Percentiles rank a stretch among this genome's conserved stretches.
Conservation (phyloP, 2,113 vertebrate species). For the Nematolebias whitei region DNA sequence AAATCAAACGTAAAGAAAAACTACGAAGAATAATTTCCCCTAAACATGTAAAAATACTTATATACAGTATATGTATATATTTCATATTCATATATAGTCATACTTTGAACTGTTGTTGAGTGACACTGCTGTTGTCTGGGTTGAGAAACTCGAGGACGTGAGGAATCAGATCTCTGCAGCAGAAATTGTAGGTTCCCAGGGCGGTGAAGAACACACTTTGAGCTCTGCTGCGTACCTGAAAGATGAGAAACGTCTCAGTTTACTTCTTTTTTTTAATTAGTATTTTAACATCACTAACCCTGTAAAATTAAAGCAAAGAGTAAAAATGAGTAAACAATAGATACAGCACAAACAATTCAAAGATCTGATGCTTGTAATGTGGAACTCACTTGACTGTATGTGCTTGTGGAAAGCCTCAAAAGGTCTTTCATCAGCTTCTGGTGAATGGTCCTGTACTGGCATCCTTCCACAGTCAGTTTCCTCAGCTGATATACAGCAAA, state of each 20-base stretch:
- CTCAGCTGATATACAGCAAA: slow-evolving; percentile 81
- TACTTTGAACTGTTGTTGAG: slow-evolving; percentile 98
- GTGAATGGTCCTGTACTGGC: slow-evolving; percentile 91
- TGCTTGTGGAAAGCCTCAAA: slow-evolving; percentile 92
- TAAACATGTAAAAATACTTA: neutral
- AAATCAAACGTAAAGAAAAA: slow-evolving; percentile 6
- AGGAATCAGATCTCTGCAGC: slow-evolving; percentile 94
- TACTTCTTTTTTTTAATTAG: neutral
- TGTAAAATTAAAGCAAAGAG: neutral
- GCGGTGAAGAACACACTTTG: slow-evolving; percentile 94
- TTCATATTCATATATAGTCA: slow-evolving; percentile 3
- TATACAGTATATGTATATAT: neutral
- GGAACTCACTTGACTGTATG: slow-evolving; percentile 90
- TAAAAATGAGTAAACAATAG: neutral
- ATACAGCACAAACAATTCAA: neutral
- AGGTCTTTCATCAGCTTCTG: slow-evolving; percentile 93
- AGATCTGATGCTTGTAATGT: neutral
- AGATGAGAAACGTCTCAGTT: slow-evolving; percentile 16
- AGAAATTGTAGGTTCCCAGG: slow-evolving; percentile 95
- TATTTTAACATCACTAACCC: neutral
- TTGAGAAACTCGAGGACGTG: slow-evolving; percentile 89
- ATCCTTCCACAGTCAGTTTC: slow-evolving; percentile 93
- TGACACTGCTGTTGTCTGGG: slow-evolving; percentile 85
- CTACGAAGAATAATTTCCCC: neutral
- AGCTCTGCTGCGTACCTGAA: slow-evolving; percentile 93